phyloP scores from a whole-genome alignment of 1,140 invertebrate species.

The Oryctes rhinoceros region DNA sequence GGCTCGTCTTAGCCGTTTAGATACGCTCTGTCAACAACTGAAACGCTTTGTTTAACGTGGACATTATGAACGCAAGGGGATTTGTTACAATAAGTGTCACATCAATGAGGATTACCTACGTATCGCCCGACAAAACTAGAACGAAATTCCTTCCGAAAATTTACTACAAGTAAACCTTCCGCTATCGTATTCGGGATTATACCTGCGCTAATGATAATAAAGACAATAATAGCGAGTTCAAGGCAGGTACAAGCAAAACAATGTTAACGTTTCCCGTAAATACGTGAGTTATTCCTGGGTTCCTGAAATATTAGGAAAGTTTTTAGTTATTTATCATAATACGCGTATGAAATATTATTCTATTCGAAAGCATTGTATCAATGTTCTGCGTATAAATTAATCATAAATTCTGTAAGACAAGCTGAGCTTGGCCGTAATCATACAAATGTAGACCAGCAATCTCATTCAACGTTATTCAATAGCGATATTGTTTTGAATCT shows the following conservation, averaged over 20 bases:
- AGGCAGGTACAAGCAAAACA: background rate
- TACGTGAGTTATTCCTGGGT: background rate
- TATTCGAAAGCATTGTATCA: too few species aligned
- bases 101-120: background rate
- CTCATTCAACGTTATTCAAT: too few species aligned
- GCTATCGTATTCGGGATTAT: background rate
- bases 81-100: constrained; percentile 11
- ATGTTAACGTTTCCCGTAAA: background rate
- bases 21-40: constrained; percentile 5
- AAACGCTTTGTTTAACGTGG: background rate
- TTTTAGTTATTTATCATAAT: background rate
- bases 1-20: background rate
- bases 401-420: too few species aligned
- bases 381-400: too few species aligned
- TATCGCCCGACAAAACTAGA: background rate
- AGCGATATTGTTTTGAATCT: too few species aligned
- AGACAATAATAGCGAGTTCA: constrained; percentile 4
- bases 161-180: background rate
- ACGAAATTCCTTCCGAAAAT: constrained; percentile 12
- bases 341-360: too few species aligned
- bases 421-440: too few species aligned
- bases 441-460: too few species aligned
- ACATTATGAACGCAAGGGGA: background rate
- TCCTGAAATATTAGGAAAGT: background rate
- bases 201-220: constrained; percentile 14